Conservation (phyloP, 2,113 vertebrate species). For the Diadophis punctatus region DNA sequence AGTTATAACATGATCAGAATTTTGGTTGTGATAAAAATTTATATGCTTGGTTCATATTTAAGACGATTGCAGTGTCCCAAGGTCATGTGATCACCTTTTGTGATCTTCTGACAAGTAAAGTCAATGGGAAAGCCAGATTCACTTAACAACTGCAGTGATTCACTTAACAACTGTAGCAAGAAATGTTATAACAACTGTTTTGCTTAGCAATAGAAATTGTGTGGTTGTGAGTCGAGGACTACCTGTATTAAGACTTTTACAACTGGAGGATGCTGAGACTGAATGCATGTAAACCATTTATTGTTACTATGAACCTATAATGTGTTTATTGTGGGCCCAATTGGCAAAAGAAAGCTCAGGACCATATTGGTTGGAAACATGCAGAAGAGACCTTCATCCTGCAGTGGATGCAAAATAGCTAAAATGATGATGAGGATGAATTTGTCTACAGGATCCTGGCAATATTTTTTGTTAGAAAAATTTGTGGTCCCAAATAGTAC, state of each 20-base stretch:
- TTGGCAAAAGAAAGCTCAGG: background rate
- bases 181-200: background rate
- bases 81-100: background rate
- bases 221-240: background rate
- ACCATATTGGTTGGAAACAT: background rate
- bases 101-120: background rate
- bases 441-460: background rate
- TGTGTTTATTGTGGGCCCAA: background rate
- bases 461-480: background rate
- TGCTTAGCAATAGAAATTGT: background rate
- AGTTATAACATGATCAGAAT: background rate
- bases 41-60: background rate
- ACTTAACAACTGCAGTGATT: background rate
- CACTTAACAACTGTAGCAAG: background rate
- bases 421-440: too few relatives aligned
- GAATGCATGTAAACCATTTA: background rate
- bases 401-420: background rate
- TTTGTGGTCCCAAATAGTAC: background rate
- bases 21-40: background rate
- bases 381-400: background rate
- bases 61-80: background rate
- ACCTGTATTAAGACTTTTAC: background rate
- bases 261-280: background rate
- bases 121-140: background rate
- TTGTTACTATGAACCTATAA: background rate